These are phyloP conservation scores for Sarcophaga variegata DNA, from an alignment of 2,888 invertebrate genomes.

Conservation along the genomic window DNA sequence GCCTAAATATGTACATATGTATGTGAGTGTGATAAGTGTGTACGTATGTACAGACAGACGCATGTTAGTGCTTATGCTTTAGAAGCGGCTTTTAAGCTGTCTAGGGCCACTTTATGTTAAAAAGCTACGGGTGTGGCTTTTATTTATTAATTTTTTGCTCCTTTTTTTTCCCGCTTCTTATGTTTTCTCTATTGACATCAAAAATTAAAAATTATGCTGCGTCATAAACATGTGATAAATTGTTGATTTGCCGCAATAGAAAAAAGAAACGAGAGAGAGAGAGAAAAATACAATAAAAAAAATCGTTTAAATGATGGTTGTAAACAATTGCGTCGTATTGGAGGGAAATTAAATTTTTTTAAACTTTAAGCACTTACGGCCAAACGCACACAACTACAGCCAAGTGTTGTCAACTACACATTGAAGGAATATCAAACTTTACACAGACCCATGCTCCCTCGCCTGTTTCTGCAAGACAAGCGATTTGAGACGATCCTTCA, in stretches of 20 bases:
- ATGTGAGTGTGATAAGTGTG: no score
- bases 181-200: conserved; percentile 32
- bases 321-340: conserved; percentile 41
- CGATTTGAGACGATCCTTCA: no score
- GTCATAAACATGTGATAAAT: not conserved
- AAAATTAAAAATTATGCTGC: conserved; percentile 17
- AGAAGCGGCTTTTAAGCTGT: not conserved
- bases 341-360: conserved; percentile 1
- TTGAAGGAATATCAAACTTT: no score
- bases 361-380: not conserved
- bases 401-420: not conserved
- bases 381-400: not conserved
- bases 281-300: no score
- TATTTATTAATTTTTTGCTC: not conserved
- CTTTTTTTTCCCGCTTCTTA: not conserved
- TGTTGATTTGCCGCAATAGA: not conserved
- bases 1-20: not conserved
- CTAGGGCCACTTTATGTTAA: not conserved
- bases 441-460: no score
- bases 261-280: not conserved
- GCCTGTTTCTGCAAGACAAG: no score
- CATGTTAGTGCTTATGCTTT: not conserved
- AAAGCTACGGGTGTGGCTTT: conserved; percentile 42
- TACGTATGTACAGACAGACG: no score
- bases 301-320: not conserved